A percentile compares a stretch with the other conserved stretches of the same genome.
phyloP scores from a whole-genome alignment of 2,797 vertebrate species.

The Liasis olivaceus region DNA sequence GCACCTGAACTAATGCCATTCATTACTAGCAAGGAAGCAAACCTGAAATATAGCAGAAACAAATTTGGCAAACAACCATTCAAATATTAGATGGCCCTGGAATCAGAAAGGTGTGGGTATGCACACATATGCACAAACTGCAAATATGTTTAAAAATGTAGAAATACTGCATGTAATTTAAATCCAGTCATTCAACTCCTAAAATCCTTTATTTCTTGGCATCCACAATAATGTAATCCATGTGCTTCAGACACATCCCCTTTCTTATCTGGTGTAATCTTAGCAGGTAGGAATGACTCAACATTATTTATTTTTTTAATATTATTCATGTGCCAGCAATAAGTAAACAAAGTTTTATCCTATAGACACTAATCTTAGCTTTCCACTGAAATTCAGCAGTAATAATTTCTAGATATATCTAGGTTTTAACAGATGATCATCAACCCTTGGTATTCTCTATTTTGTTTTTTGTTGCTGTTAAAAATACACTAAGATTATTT shows the following conservation, averaged over 20 bases:
- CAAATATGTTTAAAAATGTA: neutral
- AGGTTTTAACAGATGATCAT: neutral
- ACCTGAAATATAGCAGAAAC: neutral
- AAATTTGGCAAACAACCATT: neutral
- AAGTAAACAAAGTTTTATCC: neutral
- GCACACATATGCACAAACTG: neutral
- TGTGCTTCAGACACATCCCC: neutral
- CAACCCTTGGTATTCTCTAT: neutral
- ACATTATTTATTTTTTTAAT: neutral
- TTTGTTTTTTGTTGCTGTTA: neutral
- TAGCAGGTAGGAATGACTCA: neutral
- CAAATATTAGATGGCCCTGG: neutral
- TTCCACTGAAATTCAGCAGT: neutral
- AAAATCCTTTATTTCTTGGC: neutral
- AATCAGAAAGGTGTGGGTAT: neutral
- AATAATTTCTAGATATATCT: neutral
- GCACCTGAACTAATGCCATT: neutral
- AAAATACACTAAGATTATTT: slow-evolving; percentile 41
- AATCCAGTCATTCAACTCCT: neutral
- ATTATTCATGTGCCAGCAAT: neutral
- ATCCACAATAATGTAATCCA: neutral
- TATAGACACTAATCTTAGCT: neutral
- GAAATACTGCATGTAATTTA: neutral
- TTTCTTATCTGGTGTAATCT: neutral
- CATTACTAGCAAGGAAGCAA: neutral